Percentiles rank a stretch among this genome's conserved stretches.
Evolutionary conservation across 2,888 invertebrate species (phyloP).

Genomic region (Galerucella calmariensis): DNA sequence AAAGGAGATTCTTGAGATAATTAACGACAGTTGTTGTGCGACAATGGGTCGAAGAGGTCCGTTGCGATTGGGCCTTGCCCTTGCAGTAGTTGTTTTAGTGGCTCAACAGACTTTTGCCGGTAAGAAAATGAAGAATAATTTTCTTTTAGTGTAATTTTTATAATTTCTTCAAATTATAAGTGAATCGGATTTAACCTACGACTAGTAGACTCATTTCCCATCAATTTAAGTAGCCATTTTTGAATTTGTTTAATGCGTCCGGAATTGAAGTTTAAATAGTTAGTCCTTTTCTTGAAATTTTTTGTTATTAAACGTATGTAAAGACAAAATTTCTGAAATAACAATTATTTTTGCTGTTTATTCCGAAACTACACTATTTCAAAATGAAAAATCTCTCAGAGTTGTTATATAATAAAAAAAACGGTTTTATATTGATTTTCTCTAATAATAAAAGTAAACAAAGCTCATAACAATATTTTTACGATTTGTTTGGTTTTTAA

Average conservation of each 20-base stretch:
- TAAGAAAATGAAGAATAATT: constrained; percentile 21
- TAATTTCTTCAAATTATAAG: constrained; percentile 6
- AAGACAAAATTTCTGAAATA: too few species aligned
- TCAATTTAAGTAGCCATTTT: not conserved
- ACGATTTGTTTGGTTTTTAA: not conserved
- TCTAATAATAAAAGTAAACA: not conserved
- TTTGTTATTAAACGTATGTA: not conserved
- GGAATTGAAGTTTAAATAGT: not conserved
- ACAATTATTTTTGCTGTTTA: too few species aligned
- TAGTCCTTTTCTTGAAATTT: not conserved
- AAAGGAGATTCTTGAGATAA: constrained; percentile 51
- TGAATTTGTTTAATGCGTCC: not conserved
- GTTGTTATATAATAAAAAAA: too few species aligned
- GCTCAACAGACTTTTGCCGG: constrained; percentile 51
- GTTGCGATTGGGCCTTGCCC: constrained; percentile 55
- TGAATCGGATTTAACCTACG: not conserved
- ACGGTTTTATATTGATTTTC: not conserved
- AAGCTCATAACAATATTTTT: not conserved
- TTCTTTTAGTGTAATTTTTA: constrained; percentile 13
- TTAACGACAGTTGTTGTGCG: constrained; percentile 53
- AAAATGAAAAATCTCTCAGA: too few species aligned
- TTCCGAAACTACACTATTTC: too few species aligned
- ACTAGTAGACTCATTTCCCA: not conserved
- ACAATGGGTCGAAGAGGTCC: constrained; percentile 57
- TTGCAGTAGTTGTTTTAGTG: constrained; percentile 55